These are phyloP conservation scores for Chamaea fasciata DNA, from an alignment of 2,113 vertebrate species.

Conservation along the genomic window DNA sequence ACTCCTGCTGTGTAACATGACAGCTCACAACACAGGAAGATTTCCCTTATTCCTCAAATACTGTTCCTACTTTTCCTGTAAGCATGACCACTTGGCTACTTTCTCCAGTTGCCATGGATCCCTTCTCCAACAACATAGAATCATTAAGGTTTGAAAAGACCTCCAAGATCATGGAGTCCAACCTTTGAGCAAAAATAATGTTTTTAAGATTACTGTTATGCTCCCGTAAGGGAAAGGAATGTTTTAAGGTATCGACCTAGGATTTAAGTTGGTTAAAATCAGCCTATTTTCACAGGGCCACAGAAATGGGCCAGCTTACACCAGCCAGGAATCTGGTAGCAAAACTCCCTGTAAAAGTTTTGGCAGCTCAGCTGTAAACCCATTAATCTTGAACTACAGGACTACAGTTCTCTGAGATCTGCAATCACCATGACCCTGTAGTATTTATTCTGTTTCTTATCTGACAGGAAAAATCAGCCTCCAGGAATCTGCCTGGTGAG, in stretches of 20 bases:
- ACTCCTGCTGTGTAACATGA: neutral
- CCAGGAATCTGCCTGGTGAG: constrained; percentile 3
- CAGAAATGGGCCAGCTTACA: neutral
- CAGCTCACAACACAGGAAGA: neutral
- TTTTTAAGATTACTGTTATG: neutral
- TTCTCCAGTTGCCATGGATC: neutral
- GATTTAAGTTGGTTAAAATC: neutral
- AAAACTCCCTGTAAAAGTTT: neutral
- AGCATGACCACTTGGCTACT: neutral
- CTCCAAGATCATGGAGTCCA: neutral
- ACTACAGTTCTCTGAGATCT: neutral
- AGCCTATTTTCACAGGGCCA: neutral
- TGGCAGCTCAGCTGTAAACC: neutral
- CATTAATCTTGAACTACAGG: constrained; percentile 16
- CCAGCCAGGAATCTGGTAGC: neutral
- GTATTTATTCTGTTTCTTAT: constrained; percentile 45
- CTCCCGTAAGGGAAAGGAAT: neutral
- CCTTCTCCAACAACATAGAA: neutral
- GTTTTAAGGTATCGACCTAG: neutral
- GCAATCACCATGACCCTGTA: neutral
- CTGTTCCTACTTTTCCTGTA: neutral
- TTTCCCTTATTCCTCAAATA: neutral
- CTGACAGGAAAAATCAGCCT: constrained; percentile 14
- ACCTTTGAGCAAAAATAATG: neutral
- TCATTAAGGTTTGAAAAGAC: neutral